A percentile compares a stretch with the other conserved stretches of the same genome.
Evolutionary conservation across 2,888 invertebrate genomes (phyloP).

Genomic region (Acheta domesticus): DNA sequence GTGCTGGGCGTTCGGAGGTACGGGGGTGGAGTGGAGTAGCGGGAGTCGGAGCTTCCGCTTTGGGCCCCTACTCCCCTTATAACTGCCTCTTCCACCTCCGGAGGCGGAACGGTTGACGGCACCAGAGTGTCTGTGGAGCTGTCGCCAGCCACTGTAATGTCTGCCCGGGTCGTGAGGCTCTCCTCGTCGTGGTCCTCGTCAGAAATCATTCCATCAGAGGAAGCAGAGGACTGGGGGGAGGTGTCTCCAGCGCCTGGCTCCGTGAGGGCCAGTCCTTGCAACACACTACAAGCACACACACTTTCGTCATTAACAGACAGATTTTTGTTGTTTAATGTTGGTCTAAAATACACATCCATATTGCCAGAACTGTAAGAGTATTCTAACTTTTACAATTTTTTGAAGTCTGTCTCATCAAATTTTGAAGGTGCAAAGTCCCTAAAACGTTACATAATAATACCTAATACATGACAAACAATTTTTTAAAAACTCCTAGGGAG

Average conservation of each 20-base stretch:
- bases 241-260: neutral
- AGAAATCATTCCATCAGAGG: neutral
- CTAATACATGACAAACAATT: no score
- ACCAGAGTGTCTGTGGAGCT: conserved; percentile 57
- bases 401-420: no score
- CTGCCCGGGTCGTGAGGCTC: conserved; percentile 29
- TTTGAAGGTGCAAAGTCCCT: no score
- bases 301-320: neutral
- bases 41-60: conserved; percentile 33
- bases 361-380: no score
- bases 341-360: no score
- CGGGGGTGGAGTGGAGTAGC: conserved; percentile 50
- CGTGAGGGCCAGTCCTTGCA: neutral
- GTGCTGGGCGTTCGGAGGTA: conserved; percentile 57
- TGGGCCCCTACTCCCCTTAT: neutral
- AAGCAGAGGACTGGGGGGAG: neutral
- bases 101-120: conserved; percentile 36
- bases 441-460: no score
- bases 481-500: no score
- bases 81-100: neutral
- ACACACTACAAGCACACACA: conserved; percentile 19
- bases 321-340: conserved; percentile 21
- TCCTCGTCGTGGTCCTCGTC: neutral
- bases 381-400: no score
- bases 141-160: conserved; percentile 49